phyloP scores from a whole-genome alignment of 1,140 invertebrate species.

The Leptopilina boulardi region DNA sequence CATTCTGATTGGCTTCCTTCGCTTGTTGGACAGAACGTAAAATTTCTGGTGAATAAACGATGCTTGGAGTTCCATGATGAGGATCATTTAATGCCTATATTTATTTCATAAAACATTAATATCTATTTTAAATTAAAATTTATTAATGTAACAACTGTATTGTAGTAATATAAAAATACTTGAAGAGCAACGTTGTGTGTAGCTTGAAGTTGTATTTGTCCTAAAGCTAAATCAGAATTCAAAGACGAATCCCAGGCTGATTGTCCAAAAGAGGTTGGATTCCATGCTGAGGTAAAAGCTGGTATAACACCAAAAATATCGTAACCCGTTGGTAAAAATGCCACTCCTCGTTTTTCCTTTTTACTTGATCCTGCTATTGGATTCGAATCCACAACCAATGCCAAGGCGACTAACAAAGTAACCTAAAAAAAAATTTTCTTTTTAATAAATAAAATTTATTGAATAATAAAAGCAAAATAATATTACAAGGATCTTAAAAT shows the following conservation, averaged over 20 bases:
- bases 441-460: not conserved
- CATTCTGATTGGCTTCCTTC: constrained; percentile 72
- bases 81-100: constrained; percentile 64
- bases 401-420: constrained; percentile 48
- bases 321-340: constrained; percentile 60
- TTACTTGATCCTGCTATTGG: constrained; percentile 43
- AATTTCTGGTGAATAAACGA: constrained; percentile 71
- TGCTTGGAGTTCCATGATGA: constrained; percentile 63
- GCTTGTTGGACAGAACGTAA: constrained; percentile 70
- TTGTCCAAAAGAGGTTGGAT: constrained; percentile 50
- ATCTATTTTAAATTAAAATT: too few species aligned
- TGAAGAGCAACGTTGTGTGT: constrained; percentile 71
- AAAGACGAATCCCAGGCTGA: constrained; percentile 58
- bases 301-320: constrained; percentile 62
- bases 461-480: not conserved
- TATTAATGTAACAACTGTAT: too few species aligned
- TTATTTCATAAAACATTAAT: constrained; percentile 38
- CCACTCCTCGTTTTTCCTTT: constrained; percentile 68
- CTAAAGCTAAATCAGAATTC: constrained; percentile 63
- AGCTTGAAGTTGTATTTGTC: constrained; percentile 69
- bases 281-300: constrained; percentile 59
- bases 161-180: constrained; percentile 55
- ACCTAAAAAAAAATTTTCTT: constrained; percentile 53
- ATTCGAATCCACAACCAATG: constrained; percentile 47
- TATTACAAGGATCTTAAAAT: not conserved